Conservation (phyloP, 2,797 vertebrate genomes). For the Sarcoramphus papa region DNA sequence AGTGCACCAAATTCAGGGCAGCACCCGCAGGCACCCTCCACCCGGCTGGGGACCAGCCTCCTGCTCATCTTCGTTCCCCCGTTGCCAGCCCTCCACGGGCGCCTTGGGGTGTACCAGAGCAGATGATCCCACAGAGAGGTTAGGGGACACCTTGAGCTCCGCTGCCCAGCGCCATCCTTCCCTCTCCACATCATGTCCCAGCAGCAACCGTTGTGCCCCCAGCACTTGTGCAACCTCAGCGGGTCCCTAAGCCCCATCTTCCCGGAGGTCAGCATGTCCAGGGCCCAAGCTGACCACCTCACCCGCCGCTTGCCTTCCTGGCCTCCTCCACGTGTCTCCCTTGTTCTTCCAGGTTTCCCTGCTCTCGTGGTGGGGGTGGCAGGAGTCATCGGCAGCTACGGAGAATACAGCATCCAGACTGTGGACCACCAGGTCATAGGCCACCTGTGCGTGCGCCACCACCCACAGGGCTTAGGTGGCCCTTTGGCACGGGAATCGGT, state of each 20-base stretch:
- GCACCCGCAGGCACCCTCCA: not conserved
- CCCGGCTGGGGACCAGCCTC: not conserved
- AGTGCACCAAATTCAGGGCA: not conserved
- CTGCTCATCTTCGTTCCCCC: not conserved
- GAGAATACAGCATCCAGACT: not conserved
- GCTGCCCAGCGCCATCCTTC: not conserved
- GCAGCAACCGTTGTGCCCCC: not conserved
- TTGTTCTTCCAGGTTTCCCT: conserved; percentile 53
- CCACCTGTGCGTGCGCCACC: conserved; percentile 42
- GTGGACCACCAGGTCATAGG: not conserved
- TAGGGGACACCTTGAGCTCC: not conserved
- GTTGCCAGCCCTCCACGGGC: not conserved
- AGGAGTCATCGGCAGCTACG: conserved; percentile 50
- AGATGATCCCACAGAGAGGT: not conserved
- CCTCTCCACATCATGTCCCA: not conserved
- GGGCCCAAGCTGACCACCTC: too few species aligned
- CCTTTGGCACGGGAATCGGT: not conserved
- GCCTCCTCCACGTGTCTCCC: not conserved
- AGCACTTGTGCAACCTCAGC: not conserved
- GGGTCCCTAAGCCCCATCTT: not conserved
- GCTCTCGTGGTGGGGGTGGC: conserved; percentile 42
- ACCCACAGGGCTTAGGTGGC: not conserved
- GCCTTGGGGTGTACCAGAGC: not conserved
- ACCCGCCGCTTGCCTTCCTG: not conserved
- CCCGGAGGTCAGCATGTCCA: not conserved